phyloP scores from a whole-genome alignment of 1,140 invertebrate genomes.

The Panagrolaimus sp. region DNA sequence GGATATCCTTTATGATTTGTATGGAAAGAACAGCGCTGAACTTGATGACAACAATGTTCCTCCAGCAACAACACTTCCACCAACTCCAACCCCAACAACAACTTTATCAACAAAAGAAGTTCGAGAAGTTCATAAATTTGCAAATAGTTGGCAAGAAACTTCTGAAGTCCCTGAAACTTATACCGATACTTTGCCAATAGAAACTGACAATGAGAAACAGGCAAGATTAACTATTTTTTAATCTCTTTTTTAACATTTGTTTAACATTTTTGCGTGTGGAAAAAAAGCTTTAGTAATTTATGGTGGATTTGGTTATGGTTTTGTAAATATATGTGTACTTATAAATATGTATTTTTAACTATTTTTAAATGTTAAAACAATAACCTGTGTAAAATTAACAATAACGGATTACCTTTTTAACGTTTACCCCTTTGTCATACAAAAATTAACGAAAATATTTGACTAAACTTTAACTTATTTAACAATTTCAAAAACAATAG shows the following conservation, averaged over 20 bases:
- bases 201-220: not conserved
- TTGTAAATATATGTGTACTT: too few relatives aligned
- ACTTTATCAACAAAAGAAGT: not conserved
- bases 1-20: conserved; percentile 19
- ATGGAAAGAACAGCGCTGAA: not conserved
- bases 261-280: not conserved
- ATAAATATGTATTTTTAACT: too few relatives aligned
- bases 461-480: too few relatives aligned
- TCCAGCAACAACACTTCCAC: too few relatives aligned
- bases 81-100: not conserved
- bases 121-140: not conserved
- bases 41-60: not conserved
- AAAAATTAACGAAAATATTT: too few relatives aligned
- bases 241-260: not conserved
- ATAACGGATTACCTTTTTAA: too few relatives aligned
- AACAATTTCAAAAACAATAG: too few relatives aligned
- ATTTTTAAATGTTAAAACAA: too few relatives aligned
- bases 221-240: not conserved
- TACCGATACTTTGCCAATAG: not conserved
- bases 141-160: not conserved
- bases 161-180: not conserved
- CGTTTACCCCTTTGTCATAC: too few relatives aligned
- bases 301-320: too few relatives aligned
- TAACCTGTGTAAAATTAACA: too few relatives aligned
- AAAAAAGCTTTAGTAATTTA: too few relatives aligned